Evolutionary conservation across 2,113 vertebrate genomes (phyloP), one percentile per base, ranked within the genome.

Genomic region (Daboia siamensis): DNA sequence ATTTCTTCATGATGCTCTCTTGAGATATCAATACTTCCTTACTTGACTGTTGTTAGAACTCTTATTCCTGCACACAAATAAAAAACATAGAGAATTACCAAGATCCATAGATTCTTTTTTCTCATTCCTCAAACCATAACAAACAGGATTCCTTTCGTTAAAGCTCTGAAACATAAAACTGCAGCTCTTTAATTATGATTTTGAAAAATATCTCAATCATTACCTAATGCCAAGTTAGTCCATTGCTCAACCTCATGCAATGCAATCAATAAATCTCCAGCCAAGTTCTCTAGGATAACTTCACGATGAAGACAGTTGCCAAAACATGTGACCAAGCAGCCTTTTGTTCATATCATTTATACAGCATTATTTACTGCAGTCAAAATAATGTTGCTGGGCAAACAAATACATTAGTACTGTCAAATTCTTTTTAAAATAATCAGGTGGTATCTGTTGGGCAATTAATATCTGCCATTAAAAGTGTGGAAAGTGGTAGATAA

Each of bases 1-100:
- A 46, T 86, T 93, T 88, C 51, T 23, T 93, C 0, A 0, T 56
- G 87, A 59, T 39, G 48, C 86, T 59, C 57, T n/a, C 0, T 0
- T 0, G 4, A 29, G 59, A 64, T 33, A 21, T 26, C n/a, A 39
- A 39, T 1, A 7, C 11, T n/a, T 33, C 55, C 55, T 91, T 13
- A 26, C 59, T 64, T 80, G 13, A 48, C 87, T 74, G 51, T 64
- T 69, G 48, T 51, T 44, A 13, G 33, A 89, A 44, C 7, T 21
- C 20, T 80, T 26, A 48, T 46, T 80, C 51, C 13, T 4, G 1
- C 3, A 92, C 56, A 61, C 29, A 85, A 87, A 57, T 64, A 15
- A 86, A 64, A 74, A 56, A 57, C 21, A 33, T n/a, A 4, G 20
- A 39, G 23, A 57, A 59, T 74, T 84, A 24, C 91, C 64, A 87